phyloP scores from a whole-genome alignment of 1,140 invertebrate genomes.

The Myzus persicae region DNA sequence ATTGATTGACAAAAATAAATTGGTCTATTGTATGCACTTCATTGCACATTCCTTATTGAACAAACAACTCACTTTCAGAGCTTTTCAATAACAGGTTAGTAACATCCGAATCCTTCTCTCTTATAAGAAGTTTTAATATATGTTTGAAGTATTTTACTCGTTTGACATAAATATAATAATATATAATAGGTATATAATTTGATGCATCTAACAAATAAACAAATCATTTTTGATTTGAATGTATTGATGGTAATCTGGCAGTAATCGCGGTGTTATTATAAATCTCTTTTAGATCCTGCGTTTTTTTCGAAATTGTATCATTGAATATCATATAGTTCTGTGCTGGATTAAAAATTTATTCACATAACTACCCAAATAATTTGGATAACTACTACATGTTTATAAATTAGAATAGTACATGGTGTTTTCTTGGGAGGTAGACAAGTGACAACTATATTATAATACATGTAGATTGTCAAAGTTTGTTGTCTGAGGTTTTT shows the following conservation, averaged over 20 bases:
- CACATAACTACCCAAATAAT: not conserved
- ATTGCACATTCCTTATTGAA: not conserved
- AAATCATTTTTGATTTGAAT: not conserved
- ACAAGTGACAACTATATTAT: not conserved
- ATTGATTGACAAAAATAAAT: slow-evolving; percentile 10
- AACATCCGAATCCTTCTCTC: not conserved
- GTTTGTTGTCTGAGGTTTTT: not conserved
- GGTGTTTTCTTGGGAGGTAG: not conserved
- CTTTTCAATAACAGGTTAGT: not conserved
- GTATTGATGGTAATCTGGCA: not conserved
- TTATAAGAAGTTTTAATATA: not conserved
- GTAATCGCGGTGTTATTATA: not conserved
- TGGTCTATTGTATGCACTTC: slow-evolving; percentile 7
- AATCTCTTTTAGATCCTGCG: not conserved
- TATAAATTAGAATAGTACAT: not conserved
- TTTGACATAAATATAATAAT: not conserved
- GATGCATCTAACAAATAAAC: not conserved
- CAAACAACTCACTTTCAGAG: not conserved
- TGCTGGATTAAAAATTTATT: not conserved
- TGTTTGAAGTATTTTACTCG: not conserved
- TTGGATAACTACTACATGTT: not conserved
- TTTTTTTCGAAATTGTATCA: not conserved
- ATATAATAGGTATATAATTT: not conserved
- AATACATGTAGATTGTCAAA: not conserved
- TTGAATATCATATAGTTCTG: not conserved